Conservation (phyloP, 2,888 invertebrate genomes). For the Agriotes lineatus region DNA sequence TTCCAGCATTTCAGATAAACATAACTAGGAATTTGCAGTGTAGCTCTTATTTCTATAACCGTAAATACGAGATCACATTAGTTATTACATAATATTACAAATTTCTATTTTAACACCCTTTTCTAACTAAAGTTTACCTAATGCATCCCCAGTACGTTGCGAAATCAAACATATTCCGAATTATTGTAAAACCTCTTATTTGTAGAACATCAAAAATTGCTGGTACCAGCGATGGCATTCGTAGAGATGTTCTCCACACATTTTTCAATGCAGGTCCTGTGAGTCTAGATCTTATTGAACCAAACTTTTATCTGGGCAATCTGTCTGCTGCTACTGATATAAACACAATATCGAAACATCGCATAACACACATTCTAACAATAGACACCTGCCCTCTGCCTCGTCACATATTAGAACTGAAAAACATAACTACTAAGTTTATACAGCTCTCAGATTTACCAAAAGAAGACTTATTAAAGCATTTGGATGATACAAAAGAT, state of each 20-base stretch:
- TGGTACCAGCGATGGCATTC: slow-evolving; percentile 3
- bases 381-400: slow-evolving; percentile 89
- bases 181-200: neutral
- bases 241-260: slow-evolving; percentile 60
- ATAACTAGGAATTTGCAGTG: no score
- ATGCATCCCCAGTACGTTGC: neutral
- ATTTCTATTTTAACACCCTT: neutral
- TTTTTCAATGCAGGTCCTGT: slow-evolving; percentile 71
- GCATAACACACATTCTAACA: slow-evolving; percentile 84
- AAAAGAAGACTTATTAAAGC: slow-evolving; percentile 85
- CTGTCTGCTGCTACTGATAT: slow-evolving; percentile 83
- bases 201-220: neutral
- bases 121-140: neutral
- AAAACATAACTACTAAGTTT: slow-evolving; percentile 78
- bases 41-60: neutral
- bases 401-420: slow-evolving; percentile 76
- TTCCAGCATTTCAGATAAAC: no score
- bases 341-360: slow-evolving; percentile 73
- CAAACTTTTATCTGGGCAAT: slow-evolving; percentile 77
- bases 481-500: slow-evolving; percentile 81
- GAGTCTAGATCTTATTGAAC: slow-evolving; percentile 70
- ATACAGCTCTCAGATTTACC: slow-evolving; percentile 88
- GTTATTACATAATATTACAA: neutral
- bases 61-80: neutral
- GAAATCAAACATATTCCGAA: neutral